phyloP scores from a whole-genome alignment of 2,113 vertebrate species.

The Spermophilus dauricus region DNA sequence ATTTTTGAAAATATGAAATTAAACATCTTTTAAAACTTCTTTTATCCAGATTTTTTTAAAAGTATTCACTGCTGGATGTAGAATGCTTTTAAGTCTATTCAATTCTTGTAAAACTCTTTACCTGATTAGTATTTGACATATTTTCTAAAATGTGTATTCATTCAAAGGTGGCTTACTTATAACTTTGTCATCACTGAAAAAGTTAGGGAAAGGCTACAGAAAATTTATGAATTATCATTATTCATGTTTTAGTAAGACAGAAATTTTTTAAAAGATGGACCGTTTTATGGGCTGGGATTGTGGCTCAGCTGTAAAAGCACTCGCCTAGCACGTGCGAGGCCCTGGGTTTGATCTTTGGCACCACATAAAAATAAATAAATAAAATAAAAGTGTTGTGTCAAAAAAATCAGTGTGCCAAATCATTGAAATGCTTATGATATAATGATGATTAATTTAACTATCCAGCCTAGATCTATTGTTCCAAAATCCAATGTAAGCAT shows the following conservation, averaged over 20 bases:
- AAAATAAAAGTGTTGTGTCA: no score
- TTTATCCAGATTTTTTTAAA: neutral
- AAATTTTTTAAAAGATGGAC: neutral
- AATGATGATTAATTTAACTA: neutral
- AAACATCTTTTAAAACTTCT: neutral
- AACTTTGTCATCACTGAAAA: neutral
- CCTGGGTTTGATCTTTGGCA: no score
- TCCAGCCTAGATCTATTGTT: neutral
- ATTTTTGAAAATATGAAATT: neutral
- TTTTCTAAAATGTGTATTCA: constrained; percentile 34
- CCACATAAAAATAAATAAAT: no score
- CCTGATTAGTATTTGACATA: neutral
- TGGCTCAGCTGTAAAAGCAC: no score
- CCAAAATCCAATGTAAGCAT: neutral
- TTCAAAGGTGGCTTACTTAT: constrained; percentile 1
- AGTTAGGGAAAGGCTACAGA: neutral
- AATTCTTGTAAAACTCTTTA: neutral
- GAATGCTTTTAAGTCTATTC: constrained; percentile 6
- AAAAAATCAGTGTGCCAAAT: neutral
- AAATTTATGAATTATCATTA: neutral
- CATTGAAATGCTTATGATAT: neutral
- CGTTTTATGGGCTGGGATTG: neutral
- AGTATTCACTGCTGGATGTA: neutral
- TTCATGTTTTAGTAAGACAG: neutral
- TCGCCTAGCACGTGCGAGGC: no score